Evolutionary conservation across 2,113 vertebrate genomes (phyloP), one percentile per base, ranked within the genome.

Genomic region (Blennius ocellaris): DNA sequence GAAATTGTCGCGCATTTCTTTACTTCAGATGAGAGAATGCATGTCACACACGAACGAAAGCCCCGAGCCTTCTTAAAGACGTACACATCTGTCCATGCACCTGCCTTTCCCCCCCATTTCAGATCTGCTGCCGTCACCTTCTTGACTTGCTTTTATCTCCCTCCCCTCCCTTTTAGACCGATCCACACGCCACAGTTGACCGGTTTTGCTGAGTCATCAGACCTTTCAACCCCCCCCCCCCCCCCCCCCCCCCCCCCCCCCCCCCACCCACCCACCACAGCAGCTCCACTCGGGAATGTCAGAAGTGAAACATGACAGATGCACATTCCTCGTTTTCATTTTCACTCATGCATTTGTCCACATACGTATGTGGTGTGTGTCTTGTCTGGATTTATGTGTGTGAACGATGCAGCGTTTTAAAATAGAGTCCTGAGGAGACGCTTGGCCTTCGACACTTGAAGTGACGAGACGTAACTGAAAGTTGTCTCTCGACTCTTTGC

Each of bases 251-350:
- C 21, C 21, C 64, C 15, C n/a, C 48, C 67, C 58, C 48, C 21
- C 21, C 64, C 15, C n/a, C 48, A 64, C 58, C 48, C 39, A 65
- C 53, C 53, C 50, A 67, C 80, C 68, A 54, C 50, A 59, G 66
- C 59, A 54, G 59, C 64, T 80, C 63, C 39, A 3, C 58, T 72
- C 50, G 51, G 69, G 69, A 91, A 80, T 82, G 63, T 50, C 16
- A 17, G 55, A 60, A 78, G 81, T 73, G 60, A 86, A 86, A 80
- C 79, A 78, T 84, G 82, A 89, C 79, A 60, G 81, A 78, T 52
- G 66, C 69, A 65, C 80, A 79, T 85, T 83, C 69, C 63, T 62
- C 50, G 37, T 41, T 69, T 51, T 60, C 65, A 38, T 14, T 78
- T 71, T 59, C 38, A 43, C 76, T 69, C 52, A 1, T 55, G 71